Percentiles rank a stretch among this genome's conserved stretches.
Evolutionary conservation across 2,888 invertebrate genomes (phyloP).

Genomic region (Microdon myrmicae): DNA sequence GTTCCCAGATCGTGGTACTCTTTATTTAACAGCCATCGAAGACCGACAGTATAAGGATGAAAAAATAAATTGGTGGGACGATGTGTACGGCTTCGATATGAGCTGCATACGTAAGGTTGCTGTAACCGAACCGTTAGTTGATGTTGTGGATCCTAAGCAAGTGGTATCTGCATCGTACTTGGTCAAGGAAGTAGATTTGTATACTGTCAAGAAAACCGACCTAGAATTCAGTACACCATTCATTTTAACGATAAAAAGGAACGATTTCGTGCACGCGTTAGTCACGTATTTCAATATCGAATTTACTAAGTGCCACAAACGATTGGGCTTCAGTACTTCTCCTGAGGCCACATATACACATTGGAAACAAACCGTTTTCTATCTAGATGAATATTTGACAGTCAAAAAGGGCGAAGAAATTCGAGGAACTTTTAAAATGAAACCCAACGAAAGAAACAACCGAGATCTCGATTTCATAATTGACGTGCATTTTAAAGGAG

Average conservation of each 20-base stretch:
- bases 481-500: slow-evolving; percentile 91
- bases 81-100: slow-evolving; percentile 99
- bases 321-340: slow-evolving; percentile 97
- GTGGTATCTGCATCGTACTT: slow-evolving; percentile 95
- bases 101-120: slow-evolving; percentile 97
- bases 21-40: slow-evolving; percentile 93
- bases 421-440: slow-evolving; percentile 90
- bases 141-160: slow-evolving; percentile 98
- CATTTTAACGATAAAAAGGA: slow-evolving; percentile 82
- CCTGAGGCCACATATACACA: slow-evolving; percentile 99
- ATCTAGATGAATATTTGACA: slow-evolving; percentile 96
- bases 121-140: slow-evolving; percentile 97
- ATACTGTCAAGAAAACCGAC: slow-evolving; percentile 96
- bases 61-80: slow-evolving; percentile 99
- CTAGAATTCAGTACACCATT: slow-evolving; percentile 91
- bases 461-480: slow-evolving; percentile 97
- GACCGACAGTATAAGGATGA: slow-evolving; percentile 99
- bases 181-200: slow-evolving; percentile 97
- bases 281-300: slow-evolving; percentile 99
- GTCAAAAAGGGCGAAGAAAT: slow-evolving; percentile 95
- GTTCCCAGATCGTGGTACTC: slow-evolving; percentile 92
- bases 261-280: slow-evolving; percentile 97
- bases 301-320: slow-evolving; percentile 99
- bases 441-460: slow-evolving; percentile 95
- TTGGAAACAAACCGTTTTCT: slow-evolving; percentile 98